Percentiles rank a stretch among this genome's conserved stretches.
Evolutionary conservation across 1,140 invertebrate species (phyloP).

Genomic region (Sycophaga agraensis): DNA sequence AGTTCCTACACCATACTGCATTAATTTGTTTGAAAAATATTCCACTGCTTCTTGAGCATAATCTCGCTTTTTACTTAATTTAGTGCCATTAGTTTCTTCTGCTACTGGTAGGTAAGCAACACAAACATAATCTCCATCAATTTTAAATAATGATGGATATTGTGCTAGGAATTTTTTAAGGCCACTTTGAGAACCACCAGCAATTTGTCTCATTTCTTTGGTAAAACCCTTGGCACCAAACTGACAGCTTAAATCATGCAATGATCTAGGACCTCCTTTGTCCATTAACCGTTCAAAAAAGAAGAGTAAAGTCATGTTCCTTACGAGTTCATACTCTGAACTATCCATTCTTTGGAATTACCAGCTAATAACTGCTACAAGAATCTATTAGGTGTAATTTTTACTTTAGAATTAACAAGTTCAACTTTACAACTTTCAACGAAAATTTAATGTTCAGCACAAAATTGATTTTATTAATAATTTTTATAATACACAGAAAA

Average conservation of each 20-base stretch:
- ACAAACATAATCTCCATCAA: conserved; percentile 89
- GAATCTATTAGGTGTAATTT: no score
- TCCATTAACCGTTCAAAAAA: conserved; percentile 94
- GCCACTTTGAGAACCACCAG: conserved; percentile 90
- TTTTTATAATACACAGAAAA: no score
- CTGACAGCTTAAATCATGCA: conserved; percentile 95
- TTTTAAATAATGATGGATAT: conserved; percentile 88
- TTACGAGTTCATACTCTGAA: conserved; percentile 88
- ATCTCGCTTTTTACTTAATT: conserved; percentile 69
- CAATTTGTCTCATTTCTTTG: conserved; percentile 93
- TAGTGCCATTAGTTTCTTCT: conserved; percentile 55
- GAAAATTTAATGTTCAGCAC: no score
- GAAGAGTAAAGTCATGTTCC: conserved; percentile 93
- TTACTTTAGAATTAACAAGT: no score
- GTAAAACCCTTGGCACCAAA: conserved; percentile 95
- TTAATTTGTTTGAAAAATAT: conserved; percentile 89
- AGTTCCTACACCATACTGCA: conserved; percentile 85
- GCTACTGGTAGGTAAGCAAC: conserved; percentile 71
- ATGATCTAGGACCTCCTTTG: conserved; percentile 87
- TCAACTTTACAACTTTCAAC: no score
- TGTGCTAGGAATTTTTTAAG: conserved; percentile 88
- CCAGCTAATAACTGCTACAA: not conserved
- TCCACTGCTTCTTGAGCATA: conserved; percentile 91
- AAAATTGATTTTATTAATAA: no score
- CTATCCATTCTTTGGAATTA: conserved; percentile 74